These are phyloP conservation scores for Montipora efflorescens DNA, from an alignment of 64 coral and sea anemone species.

Conservation along the genomic window DNA sequence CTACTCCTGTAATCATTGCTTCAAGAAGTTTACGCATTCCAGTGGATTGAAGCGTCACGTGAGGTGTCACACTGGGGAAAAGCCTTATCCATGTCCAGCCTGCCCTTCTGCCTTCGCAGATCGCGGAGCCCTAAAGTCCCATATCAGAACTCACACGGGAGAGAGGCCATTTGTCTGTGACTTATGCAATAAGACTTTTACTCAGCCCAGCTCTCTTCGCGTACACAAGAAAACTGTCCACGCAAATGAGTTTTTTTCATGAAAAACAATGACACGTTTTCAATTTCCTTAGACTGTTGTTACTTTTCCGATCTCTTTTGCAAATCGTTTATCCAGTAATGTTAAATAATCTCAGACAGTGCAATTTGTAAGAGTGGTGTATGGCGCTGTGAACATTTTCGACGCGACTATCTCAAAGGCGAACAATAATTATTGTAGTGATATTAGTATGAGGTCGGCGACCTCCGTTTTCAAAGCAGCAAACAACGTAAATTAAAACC, in stretches of 20 bases:
- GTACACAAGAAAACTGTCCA: constrained; percentile 81
- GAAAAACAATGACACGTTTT: constrained; percentile 43
- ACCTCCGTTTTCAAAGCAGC: no score
- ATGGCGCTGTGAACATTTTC: no score
- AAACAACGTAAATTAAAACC: no score
- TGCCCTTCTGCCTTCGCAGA: constrained; percentile 84
- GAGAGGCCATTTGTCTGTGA: constrained; percentile 75
- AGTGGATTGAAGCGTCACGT: constrained; percentile 86
- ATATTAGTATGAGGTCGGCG: no score
- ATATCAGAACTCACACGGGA: constrained; percentile 82
- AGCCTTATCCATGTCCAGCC: constrained; percentile 72
- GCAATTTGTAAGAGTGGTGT: no score
- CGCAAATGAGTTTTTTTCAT: constrained; percentile 65
- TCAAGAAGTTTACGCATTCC: constrained; percentile 81
- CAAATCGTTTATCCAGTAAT: no score
- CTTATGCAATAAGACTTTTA: constrained; percentile 74
- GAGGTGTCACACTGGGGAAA: constrained; percentile 80
- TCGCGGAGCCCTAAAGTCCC: constrained; percentile 76
- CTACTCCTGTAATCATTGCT: constrained; percentile 78
- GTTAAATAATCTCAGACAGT: no score
- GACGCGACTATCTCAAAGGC: no score
- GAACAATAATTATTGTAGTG: no score
- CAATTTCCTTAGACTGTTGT: not conserved
- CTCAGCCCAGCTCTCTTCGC: constrained; percentile 77
- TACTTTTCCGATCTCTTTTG: no score